phyloP scores from a whole-genome alignment of 2,797 vertebrate genomes.

The Falco concolor region DNA sequence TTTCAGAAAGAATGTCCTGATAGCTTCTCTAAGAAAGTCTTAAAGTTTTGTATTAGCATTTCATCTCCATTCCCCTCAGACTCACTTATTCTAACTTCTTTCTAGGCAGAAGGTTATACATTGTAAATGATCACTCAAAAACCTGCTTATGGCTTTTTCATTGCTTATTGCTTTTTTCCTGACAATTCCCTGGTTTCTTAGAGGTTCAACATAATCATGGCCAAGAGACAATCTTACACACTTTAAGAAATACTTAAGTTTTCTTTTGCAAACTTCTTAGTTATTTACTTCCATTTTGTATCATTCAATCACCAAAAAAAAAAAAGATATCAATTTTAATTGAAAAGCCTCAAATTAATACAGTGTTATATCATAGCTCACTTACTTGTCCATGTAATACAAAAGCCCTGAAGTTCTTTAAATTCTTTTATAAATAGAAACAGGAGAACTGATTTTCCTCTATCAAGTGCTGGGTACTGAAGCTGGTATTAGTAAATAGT shows the following conservation, averaged over 20 bases:
- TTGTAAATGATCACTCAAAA: background rate
- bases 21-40: background rate
- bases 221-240: background rate
- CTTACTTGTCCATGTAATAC: background rate
- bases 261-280: background rate
- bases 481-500: background rate
- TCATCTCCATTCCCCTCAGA: background rate
- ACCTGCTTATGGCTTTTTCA: background rate
- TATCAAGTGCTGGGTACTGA: background rate
- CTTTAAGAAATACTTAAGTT: background rate
- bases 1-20: background rate
- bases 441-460: background rate
- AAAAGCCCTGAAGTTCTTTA: background rate
- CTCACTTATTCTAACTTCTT: background rate
- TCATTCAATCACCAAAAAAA: background rate
- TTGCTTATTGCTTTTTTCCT: background rate
- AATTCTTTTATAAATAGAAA: background rate
- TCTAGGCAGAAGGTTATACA: background rate
- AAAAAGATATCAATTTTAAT: background rate
- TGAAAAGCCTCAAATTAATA: background rate
- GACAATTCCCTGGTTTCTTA: background rate
- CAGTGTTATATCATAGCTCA: background rate
- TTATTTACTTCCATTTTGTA: background rate
- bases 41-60: background rate
- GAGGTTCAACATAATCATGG: background rate